Base-by-base conservation (phyloP, 2,888 invertebrate genomes). In the Pasiphila rectangulata region DNA sequence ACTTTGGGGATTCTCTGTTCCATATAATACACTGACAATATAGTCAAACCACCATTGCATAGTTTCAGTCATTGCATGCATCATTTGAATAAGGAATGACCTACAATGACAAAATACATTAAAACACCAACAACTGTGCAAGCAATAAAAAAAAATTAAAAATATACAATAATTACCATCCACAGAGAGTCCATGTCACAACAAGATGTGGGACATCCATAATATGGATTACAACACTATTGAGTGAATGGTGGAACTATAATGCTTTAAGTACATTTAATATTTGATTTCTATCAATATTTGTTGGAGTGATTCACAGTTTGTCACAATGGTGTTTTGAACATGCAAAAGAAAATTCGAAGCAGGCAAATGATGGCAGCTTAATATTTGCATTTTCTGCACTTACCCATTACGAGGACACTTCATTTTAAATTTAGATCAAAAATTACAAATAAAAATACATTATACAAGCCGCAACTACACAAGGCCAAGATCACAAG, bases 331-430 rank as follows among this genome's bases (percentile, higher is more conserved):
- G 45, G 20, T 27, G 36, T 21, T 34, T 40, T 5, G 20, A 24
- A 40, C 24, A 21, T 25, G 17, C 20, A 20, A 34, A 30, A 35
- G 27, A n/a, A 10, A n/a, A 37, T n/a, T 23, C 17, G 32, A 51
- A 50, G 59, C 45, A 57, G 58, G 56, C 62, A 61, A 61, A 47
- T 64, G 47, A 59, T 57, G 50, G 47, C 58, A 55, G 56, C 52
- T 49, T 55, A 52, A 56, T 39, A 41, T 35, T 51, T 47, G 51
- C 41, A 44, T 55, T 56, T 40, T 56, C 44, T 59, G 46, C 55
- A 83, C 84, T 85, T 85, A 84, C 85, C 82, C 79, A 85, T 84
- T 38, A 62, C 62, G 63, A 58, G 63, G 69, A 68, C 57, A 73
- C 54, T 63, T 68, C 61, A 67, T 64, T n/a, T 74, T 67, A 76